phyloP scores from a whole-genome alignment of 2,888 invertebrate species.

The Chalcosyrphus nemorum region DNA sequence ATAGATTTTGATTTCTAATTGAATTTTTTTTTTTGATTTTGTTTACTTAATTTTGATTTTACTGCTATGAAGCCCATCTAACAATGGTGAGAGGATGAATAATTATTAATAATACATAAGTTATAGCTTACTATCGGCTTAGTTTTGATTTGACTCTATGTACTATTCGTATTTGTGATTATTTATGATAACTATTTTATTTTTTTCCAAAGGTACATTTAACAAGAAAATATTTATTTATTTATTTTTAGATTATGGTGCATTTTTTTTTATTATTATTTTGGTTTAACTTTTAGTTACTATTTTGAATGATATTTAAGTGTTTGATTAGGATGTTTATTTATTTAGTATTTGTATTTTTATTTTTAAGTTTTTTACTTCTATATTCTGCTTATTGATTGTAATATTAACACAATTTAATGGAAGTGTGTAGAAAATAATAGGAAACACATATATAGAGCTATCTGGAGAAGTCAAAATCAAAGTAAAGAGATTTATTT shows the following conservation, averaged over 20 bases:
- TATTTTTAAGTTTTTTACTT: too few species aligned
- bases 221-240: constrained; percentile 34
- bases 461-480: too few species aligned
- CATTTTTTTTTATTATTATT: constrained; percentile 38
- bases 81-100: constrained; percentile 69
- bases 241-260: constrained; percentile 35
- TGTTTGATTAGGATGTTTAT: constrained; percentile 23
- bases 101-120: constrained; percentile 33
- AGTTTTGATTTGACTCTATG: constrained; percentile 52
- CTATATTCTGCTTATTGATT: too few species aligned
- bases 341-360: too few species aligned
- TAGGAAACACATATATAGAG: too few species aligned
- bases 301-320: constrained; percentile 7
- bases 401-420: too few species aligned
- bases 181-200: constrained; percentile 27
- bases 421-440: too few species aligned
- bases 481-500: too few species aligned
- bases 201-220: constrained; percentile 53
- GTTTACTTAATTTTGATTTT: constrained; percentile 80
- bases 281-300: constrained; percentile 18
- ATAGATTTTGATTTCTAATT: constrained; percentile 65
- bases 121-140: constrained; percentile 41
- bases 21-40: constrained; percentile 42
- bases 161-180: constrained; percentile 44
- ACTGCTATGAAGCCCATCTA: constrained; percentile 81